phyloP scores from a whole-genome alignment of 2,113 vertebrate genomes.

The Halcyon senegalensis region DNA sequence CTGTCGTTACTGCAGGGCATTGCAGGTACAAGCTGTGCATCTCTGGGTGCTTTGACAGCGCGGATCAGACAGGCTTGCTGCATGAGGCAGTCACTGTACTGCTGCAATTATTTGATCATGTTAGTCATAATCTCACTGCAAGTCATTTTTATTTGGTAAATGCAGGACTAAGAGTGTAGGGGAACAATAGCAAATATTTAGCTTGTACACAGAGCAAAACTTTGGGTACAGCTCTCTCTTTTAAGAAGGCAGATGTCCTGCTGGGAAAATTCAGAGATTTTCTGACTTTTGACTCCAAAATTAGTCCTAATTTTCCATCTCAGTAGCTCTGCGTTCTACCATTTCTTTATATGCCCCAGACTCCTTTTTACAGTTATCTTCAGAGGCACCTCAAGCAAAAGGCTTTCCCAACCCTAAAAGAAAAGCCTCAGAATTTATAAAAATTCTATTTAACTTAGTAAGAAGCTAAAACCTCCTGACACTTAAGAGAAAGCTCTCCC shows the following conservation, averaged over 20 bases:
- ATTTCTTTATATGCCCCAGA: not conserved
- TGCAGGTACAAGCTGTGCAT: not conserved
- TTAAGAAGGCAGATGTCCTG: not conserved
- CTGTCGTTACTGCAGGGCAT: not conserved
- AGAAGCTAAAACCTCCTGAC: not conserved
- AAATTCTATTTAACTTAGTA: not conserved
- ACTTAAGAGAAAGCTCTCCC: not conserved
- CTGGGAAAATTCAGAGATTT: not conserved
- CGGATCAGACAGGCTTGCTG: not conserved
- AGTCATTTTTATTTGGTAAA: conserved; percentile 23
- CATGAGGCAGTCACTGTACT: not conserved
- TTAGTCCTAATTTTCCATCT: not conserved
- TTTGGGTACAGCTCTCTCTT: not conserved
- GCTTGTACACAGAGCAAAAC: not conserved
- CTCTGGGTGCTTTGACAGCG: not conserved
- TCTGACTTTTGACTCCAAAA: not conserved
- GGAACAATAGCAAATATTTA: not conserved
- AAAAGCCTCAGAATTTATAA: not conserved
- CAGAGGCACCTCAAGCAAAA: not conserved
- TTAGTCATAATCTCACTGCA: not conserved
- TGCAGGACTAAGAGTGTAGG: not conserved
- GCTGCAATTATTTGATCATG: not conserved
- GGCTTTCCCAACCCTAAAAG: not conserved
- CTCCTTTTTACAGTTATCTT: not conserved
- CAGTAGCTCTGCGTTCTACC: not conserved